Evolutionary conservation across 2,113 vertebrate genomes (phyloP), one percentile per base, ranked within the genome.

Genomic region (Dicentrarchus labrax): DNA sequence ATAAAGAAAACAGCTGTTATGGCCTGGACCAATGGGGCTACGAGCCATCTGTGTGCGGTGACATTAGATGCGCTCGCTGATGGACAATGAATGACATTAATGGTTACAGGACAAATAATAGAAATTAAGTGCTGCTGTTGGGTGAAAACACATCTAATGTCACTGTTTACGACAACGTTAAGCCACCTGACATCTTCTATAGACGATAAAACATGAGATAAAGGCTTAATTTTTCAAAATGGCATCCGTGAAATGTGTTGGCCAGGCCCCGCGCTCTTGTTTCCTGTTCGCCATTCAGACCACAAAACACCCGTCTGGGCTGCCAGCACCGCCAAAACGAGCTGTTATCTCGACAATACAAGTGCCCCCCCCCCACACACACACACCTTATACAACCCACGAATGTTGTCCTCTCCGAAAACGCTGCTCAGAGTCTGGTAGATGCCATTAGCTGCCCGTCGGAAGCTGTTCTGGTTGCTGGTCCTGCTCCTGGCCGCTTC

Each of bases 361-460:
- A 4, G 10, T 9, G 11, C 19, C 17, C 13, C n/a, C n/a, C n/a
- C n/a, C n/a, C n/a, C n/a, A n/a, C n/a, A n/a, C n/a, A 21, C 41
- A 85, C 93, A 90, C 75, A 98, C 98, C 97, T 98, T 98, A 91
- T 97, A 96, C 13, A 97, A 74, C 11, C 95, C 94, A 87, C 96
- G 92, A 80, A 98, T 97, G 92, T 97, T 98, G 72, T 98, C 97
- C 94, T 99, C 97, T 47, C 98, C 97, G 86, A 97, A 96, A 1
- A 97, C 88, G 77, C 93, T 95, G 95, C 96, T 96, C 73, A 98
- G 81, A 38, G 95, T 96, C 86, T 98, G 97, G 79, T 97, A 97
- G 78, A 98, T 87, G 13, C 95, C 96, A 84, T 91, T 96, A 72
- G 95, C 96, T 3, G 96, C 95, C 80, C 97, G 96, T 81, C 96